Evolutionary conservation across 2,888 invertebrate genomes (phyloP).

Genomic region (Drosophila infuscata): DNA sequence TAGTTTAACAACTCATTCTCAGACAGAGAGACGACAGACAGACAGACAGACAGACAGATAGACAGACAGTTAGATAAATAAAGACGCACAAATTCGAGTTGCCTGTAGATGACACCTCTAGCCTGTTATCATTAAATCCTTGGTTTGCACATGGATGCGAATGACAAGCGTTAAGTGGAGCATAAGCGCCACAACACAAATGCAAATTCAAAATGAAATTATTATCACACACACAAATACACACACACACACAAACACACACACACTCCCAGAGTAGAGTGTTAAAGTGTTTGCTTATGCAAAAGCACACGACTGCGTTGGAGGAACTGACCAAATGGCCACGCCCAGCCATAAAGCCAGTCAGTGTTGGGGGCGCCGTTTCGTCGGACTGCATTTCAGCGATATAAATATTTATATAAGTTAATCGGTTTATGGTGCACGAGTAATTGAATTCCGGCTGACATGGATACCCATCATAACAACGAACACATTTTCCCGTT

Average conservation of each 20-base stretch:
- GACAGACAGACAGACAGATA: background rate
- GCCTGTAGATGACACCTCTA: constrained; percentile 68
- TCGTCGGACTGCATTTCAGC: constrained; percentile 60
- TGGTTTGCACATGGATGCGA: constrained; percentile 46
- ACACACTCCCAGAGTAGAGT: background rate
- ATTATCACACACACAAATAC: constrained; percentile 33
- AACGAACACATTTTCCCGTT: constrained; percentile 4
- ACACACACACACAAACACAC: background rate
- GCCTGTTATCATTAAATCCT: constrained; percentile 72
- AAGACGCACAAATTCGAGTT: constrained; percentile 11
- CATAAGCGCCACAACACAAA: constrained; percentile 74
- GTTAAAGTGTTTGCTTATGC: constrained; percentile 75
- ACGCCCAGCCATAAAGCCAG: constrained; percentile 41
- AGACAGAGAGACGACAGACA: background rate
- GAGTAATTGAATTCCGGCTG: constrained; percentile 75
- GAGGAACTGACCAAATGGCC: constrained; percentile 28
- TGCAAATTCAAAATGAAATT: constrained; percentile 75
- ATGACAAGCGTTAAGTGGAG: constrained; percentile 76
- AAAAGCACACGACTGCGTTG: constrained; percentile 48
- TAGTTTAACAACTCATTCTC: constrained; percentile 34
- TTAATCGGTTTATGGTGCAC: constrained; percentile 78
- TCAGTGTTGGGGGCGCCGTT: constrained; percentile 15
- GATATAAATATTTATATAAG: constrained; percentile 80
- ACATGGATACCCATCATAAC: constrained; percentile 26
- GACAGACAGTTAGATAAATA: background rate